Conservation (phyloP, 2,797 vertebrate species). For the Microctenopoma stevenorrisi region DNA sequence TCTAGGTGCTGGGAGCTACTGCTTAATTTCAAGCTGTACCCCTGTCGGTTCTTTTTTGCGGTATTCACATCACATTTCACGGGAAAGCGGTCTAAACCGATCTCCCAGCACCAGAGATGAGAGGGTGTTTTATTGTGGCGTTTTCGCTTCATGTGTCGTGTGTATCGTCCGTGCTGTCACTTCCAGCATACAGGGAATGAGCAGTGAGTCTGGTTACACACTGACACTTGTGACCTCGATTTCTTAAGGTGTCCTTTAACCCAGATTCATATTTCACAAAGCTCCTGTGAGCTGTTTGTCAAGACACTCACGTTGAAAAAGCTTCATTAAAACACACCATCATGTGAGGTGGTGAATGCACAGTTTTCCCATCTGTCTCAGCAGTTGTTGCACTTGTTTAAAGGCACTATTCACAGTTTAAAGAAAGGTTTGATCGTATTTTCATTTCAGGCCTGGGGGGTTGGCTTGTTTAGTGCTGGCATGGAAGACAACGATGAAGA, state of each 20-base stretch:
- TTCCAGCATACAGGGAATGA: not conserved
- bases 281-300: not conserved
- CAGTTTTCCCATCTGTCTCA: too few relatives aligned
- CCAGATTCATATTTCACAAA: constrained; percentile 40
- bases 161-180: too few relatives aligned
- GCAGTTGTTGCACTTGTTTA: too few relatives aligned
- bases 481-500: constrained; percentile 78
- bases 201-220: constrained; percentile 61
- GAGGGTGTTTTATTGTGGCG: not conserved
- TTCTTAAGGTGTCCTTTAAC: constrained; percentile 53
- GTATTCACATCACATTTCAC: not conserved
- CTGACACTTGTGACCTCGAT: constrained; percentile 34
- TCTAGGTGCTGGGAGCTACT: not conserved
- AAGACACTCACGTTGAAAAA: too few relatives aligned
- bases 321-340: not conserved
- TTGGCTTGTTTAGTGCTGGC: constrained; percentile 19
- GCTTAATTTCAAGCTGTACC: not conserved
- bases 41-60: not conserved
- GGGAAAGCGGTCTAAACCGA: not conserved
- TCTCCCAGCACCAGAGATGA: too few relatives aligned
- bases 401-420: not conserved
- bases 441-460: not conserved
- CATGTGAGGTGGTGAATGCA: not conserved
- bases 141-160: too few relatives aligned
- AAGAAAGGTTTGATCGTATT: not conserved